These are phyloP conservation scores for Ladona fulva DNA, from an alignment of 1,140 invertebrate genomes.

Conservation along the genomic window DNA sequence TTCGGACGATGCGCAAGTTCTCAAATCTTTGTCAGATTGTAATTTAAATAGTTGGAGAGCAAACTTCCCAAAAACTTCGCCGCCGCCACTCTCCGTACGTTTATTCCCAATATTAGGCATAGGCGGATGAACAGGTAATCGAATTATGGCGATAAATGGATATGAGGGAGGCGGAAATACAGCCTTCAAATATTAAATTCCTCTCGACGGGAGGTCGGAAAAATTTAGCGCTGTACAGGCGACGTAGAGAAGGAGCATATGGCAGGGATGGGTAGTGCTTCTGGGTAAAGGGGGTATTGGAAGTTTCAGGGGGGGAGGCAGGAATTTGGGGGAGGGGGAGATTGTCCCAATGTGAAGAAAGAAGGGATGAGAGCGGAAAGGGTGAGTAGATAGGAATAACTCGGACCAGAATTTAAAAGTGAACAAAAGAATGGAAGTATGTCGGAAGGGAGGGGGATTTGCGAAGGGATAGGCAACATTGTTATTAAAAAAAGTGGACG, in stretches of 20 bases:
- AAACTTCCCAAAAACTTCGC: too few species aligned
- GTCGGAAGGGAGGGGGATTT: too few species aligned
- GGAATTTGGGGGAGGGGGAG: background rate
- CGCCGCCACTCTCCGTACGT: too few species aligned
- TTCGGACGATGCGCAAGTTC: too few species aligned
- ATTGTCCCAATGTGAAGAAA: background rate
- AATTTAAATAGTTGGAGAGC: too few species aligned
- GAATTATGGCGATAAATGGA: background rate
- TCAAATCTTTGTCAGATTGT: too few species aligned
- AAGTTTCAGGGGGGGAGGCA: background rate
- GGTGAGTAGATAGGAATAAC: background rate
- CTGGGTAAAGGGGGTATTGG: too few species aligned
- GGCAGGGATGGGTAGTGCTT: background rate
- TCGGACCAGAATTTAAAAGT: background rate
- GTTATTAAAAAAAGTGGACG: too few species aligned
- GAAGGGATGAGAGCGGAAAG: background rate
- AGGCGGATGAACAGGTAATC: too few species aligned
- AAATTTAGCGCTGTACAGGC: background rate
- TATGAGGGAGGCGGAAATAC: background rate
- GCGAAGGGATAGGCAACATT: too few species aligned
- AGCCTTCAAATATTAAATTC: background rate
- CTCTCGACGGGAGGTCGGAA: background rate
- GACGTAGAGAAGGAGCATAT: background rate
- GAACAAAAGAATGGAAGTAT: background rate
- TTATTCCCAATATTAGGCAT: too few species aligned